Conservation (phyloP, 2,888 invertebrate genomes). For the Nomada fucata region DNA sequence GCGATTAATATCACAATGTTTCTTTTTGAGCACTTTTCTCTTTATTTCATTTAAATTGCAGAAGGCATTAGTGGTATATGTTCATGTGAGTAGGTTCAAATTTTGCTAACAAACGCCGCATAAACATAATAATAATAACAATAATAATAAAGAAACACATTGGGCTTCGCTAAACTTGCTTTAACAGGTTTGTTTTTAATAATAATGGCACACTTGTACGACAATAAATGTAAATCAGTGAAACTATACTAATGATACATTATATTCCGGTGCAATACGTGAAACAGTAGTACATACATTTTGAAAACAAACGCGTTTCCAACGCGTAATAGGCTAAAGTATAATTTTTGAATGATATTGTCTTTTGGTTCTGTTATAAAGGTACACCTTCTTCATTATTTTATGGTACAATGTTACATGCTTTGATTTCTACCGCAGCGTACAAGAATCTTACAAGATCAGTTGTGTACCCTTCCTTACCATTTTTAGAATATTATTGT, state of each 20-base stretch:
- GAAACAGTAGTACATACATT: conserved; percentile 2
- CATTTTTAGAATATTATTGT: neutral
- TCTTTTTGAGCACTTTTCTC: neutral
- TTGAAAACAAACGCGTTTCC: neutral
- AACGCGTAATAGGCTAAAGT: neutral
- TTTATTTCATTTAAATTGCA: neutral
- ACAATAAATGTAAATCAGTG: conserved; percentile 23
- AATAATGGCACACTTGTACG: conserved; percentile 56
- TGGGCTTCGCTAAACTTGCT: conserved; percentile 15
- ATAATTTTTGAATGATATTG: conserved; percentile 16
- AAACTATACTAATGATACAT: conserved; percentile 1
- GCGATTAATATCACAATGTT: no score
- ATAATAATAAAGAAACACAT: conserved; percentile 30
- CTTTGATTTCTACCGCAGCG: conserved; percentile 10
- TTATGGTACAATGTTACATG: conserved; percentile 1
- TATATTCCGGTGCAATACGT: neutral
- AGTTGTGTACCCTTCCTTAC: neutral
- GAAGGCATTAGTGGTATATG: neutral
- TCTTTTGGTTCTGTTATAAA: conserved; percentile 25
- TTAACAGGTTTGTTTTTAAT: conserved; percentile 22
- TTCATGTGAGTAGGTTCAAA: neutral
- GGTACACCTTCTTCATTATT: conserved; percentile 12
- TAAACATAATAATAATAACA: conserved; percentile 35
- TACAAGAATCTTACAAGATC: neutral
- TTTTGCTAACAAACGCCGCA: neutral